Percentiles rank a stretch among this genome's conserved stretches.
Evolutionary conservation across 2,888 invertebrate species (phyloP).

Genomic region (Ormyrus thymus): DNA sequence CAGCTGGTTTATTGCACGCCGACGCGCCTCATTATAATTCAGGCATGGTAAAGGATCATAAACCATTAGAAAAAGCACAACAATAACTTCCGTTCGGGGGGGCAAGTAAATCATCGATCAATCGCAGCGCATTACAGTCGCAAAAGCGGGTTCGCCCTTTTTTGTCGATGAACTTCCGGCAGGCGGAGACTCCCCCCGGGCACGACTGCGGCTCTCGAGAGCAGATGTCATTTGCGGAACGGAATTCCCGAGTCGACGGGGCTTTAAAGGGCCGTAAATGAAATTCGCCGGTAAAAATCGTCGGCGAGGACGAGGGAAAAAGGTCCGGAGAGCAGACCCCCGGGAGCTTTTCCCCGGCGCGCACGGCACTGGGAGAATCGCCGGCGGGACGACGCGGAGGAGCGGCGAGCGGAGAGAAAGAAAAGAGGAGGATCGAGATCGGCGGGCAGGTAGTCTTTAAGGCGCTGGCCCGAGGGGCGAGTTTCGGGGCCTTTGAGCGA

Average conservation of each 20-base stretch:
- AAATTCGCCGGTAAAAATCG: background rate
- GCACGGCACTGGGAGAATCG: background rate
- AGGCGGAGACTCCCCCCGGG: background rate
- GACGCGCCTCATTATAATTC: no score
- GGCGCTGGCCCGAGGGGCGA: constrained; percentile 9
- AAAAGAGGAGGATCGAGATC: background rate
- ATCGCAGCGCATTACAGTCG: background rate
- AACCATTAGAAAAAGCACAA: no score
- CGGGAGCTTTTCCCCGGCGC: no score
- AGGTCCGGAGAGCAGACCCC: no score
- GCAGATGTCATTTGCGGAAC: background rate
- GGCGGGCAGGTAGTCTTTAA: constrained; percentile 56
- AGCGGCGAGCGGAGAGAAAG: no score
- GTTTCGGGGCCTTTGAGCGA: constrained; percentile 6
- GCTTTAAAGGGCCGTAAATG: constrained; percentile 22
- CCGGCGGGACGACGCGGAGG: constrained; percentile 13
- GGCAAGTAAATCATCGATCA: constrained; percentile 1
- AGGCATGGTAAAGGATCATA: no score
- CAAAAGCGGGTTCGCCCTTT: no score
- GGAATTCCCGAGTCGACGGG: background rate
- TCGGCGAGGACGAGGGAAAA: no score
- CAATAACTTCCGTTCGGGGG: no score
- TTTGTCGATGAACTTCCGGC: no score
- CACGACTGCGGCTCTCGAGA: background rate
- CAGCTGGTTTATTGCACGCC: no score